A percentile compares a stretch with the other conserved stretches of the same genome.
These are phyloP conservation scores for Pogonomyrmex californicus DNA, from an alignment of 1,140 invertebrate species.

Conservation along the genomic window DNA sequence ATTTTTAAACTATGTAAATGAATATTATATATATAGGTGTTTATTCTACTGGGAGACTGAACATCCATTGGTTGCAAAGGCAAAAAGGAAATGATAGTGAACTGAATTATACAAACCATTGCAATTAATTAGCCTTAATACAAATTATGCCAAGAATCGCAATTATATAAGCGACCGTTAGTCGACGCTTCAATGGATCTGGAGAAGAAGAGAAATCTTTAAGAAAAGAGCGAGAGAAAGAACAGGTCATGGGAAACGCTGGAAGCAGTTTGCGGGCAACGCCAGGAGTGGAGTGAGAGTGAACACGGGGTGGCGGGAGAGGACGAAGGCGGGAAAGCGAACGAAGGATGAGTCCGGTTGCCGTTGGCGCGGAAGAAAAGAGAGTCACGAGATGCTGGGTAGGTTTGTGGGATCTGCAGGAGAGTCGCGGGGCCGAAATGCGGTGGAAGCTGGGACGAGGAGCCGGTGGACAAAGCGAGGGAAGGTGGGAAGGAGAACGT, in stretches of 20 bases:
- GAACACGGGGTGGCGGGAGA: constrained; percentile 26
- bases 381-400: constrained; percentile 81
- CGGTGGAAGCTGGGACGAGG: constrained; percentile 63
- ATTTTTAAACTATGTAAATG: background rate
- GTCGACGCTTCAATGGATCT: constrained; percentile 36
- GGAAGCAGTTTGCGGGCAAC: constrained; percentile 69
- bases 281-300: constrained; percentile 54
- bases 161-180: constrained; percentile 84
- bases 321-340: constrained; percentile 66
- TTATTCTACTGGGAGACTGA: background rate
- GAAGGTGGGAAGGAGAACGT: constrained; percentile 58
- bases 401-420: constrained; percentile 47
- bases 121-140: constrained; percentile 87
- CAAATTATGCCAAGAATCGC: constrained; percentile 85
- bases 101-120: constrained; percentile 84
- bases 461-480: constrained; percentile 66
- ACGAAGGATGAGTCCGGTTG: constrained; percentile 76
- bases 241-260: constrained; percentile 59
- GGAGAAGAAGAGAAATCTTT: constrained; percentile 51
- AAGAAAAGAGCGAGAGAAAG: constrained; percentile 52
- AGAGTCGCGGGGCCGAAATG: constrained; percentile 49
- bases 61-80: constrained; percentile 17
- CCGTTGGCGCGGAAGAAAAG: constrained; percentile 81
- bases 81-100: constrained; percentile 48
- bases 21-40: background rate